phyloP scores from a whole-genome alignment of 2,888 invertebrate species.

The Pterobdella sp. region DNA sequence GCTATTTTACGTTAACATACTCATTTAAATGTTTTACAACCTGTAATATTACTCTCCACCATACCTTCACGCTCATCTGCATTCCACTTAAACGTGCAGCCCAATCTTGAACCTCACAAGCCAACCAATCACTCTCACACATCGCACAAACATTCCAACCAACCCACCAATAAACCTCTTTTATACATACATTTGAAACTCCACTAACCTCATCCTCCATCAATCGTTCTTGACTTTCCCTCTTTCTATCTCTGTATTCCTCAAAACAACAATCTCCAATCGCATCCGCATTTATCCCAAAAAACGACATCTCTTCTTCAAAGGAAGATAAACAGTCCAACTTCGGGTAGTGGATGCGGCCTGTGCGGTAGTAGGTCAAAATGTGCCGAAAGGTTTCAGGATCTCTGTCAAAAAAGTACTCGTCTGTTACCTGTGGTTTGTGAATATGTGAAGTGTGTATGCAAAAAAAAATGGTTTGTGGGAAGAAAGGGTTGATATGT shows the following conservation, averaged over 20 bases:
- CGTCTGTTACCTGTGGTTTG: slow-evolving; percentile 69
- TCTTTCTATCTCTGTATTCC: slow-evolving; percentile 94
- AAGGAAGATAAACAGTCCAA: slow-evolving; percentile 98
- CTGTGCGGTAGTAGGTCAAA: slow-evolving; percentile 91
- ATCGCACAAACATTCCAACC: no score
- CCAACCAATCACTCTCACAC: no score
- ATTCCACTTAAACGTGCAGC: no score
- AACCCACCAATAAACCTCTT: no score
- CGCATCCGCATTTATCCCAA: slow-evolving; percentile 91
- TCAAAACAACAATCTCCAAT: slow-evolving; percentile 99
- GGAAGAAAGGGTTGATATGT: neutral
- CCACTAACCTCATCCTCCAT: slow-evolving; percentile 29
- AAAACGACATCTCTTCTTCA: slow-evolving; percentile 97
- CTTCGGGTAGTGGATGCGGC: slow-evolving; percentile 96
- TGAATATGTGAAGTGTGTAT: slow-evolving; percentile 60
- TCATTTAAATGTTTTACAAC: no score
- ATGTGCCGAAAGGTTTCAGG: slow-evolving; percentile 95
- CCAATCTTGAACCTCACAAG: no score
- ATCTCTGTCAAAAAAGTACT: slow-evolving; percentile 99
- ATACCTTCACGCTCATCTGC: no score
- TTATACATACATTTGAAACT: no score
- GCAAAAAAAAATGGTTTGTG: neutral
- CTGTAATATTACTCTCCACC: no score
- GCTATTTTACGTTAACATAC: no score
- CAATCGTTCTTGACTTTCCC: slow-evolving; percentile 88